These are phyloP conservation scores for Cancer borealis DNA, from an alignment of 2,888 invertebrate species.

Conservation along the genomic window DNA sequence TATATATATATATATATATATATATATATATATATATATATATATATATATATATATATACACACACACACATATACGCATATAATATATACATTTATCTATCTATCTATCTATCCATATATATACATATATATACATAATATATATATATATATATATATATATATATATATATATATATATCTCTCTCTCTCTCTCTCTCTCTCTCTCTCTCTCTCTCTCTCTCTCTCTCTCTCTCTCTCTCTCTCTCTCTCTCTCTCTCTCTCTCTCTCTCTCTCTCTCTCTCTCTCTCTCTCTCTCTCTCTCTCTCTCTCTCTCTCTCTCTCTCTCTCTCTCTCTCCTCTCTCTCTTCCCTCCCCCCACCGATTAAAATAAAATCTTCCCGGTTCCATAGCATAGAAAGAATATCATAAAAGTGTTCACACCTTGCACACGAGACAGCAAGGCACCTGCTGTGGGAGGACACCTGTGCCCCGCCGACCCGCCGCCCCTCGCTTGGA, in stretches of 20 bases:
- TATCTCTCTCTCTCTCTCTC: too few relatives aligned
- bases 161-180: too few relatives aligned
- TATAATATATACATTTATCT: too few relatives aligned
- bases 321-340: slow-evolving; percentile 3
- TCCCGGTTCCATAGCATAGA: background rate
- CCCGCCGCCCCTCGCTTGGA: background rate
- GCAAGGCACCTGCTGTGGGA: background rate
- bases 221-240: background rate
- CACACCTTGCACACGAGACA: slow-evolving; percentile 11
- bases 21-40: too few relatives aligned
- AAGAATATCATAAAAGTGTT: background rate
- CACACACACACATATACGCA: too few relatives aligned
- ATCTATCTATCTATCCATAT: too few relatives aligned
- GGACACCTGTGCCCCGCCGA: background rate
- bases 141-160: too few relatives aligned
- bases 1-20: too few relatives aligned
- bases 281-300: slow-evolving; percentile 40
- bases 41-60: too few relatives aligned
- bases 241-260: slow-evolving; percentile 6
- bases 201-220: background rate
- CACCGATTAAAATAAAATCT: background rate
- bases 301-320: slow-evolving; percentile 40
- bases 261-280: slow-evolving; percentile 6
- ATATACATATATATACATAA: too few relatives aligned
- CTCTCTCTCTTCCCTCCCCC: background rate